These are phyloP conservation scores for Micronycteris hirsuta DNA, from an alignment of 2,113 vertebrate species.

Conservation along the genomic window DNA sequence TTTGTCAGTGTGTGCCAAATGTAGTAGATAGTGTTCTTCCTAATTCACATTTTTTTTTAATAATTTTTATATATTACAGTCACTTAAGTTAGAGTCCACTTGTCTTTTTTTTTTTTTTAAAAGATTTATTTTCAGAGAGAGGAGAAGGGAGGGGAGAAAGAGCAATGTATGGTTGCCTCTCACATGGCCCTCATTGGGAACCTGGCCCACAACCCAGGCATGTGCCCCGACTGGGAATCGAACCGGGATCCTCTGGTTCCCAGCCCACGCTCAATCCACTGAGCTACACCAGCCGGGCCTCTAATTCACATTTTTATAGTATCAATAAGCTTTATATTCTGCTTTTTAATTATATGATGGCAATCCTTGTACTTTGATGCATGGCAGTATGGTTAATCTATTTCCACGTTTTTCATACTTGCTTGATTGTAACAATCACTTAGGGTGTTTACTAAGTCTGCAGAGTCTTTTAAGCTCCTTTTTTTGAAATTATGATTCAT, in stretches of 20 bases:
- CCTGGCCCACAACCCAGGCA: too few relatives aligned
- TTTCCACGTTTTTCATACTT: not conserved
- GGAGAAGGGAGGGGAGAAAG: too few relatives aligned
- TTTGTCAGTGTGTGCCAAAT: not conserved
- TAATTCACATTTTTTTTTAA: not conserved
- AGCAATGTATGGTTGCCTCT: too few relatives aligned
- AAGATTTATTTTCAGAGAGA: too few relatives aligned
- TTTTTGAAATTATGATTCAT: not conserved
- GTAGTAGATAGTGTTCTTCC: not conserved
- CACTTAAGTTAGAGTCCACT: too few relatives aligned
- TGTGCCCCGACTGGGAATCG: too few relatives aligned
- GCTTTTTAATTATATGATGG: not conserved
- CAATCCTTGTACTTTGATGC: not conserved
- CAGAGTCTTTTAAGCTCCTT: not conserved
- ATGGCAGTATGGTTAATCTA: not conserved
- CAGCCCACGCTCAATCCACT: too few relatives aligned
- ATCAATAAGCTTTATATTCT: not conserved
- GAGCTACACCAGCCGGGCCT: too few relatives aligned
- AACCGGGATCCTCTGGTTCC: too few relatives aligned
- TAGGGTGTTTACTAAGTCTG: not conserved
- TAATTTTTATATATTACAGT: too few relatives aligned
- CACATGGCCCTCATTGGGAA: too few relatives aligned
- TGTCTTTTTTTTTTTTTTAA: too few relatives aligned
- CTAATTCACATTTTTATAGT: not conserved
- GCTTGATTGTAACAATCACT: not conserved